Base-by-base conservation (phyloP, 2,113 vertebrate genomes). In the Mesoclemmys tuberculata region DNA sequence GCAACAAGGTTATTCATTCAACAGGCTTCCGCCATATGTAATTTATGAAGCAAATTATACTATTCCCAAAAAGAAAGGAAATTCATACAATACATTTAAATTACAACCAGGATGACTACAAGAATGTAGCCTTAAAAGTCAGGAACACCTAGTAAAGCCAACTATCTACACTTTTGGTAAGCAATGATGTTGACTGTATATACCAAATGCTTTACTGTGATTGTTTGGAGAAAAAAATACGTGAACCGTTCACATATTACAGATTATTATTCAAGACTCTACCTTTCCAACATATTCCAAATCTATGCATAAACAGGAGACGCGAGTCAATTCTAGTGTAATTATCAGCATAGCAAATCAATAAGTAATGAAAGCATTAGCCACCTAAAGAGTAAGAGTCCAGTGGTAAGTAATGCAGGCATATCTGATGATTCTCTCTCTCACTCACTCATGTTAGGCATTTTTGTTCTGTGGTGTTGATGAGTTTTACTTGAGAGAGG, bases 41-140 rank as follows among this genome's bases (percentile, higher is more conserved):
- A 98, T 98, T 98, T 98, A 98, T 98, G 98, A 98, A 97, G 97
- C 97, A 98, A 97, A 96, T 98, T 98, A 98, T 97, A 96, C 94
- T 97, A 95, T 97, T 98, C 94, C 94, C 97, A 97, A 98, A 98
- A 97, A 95, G 95, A 95, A 95, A 96, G 90, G 90, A 98, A 97
- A 97, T 96, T 97, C 96, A 96, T 96, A 97, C 91, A 97, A 95
- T 97, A 93, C 96, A 96, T 93, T 98, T 96, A 97, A 98, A 96
- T 90, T 97, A 94, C 96, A 96, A 97, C 82, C 92, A 96, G 94
- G 80, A 85, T 97, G 97, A 94, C 96, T 97, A 31, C 95, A 97
- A 97, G 97, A 98, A 94, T 89, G 89, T 94, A 96, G 97, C 93
- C 95, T 87, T 97, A 97, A 98, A 98, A 98, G 94, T 95, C 97